Conservation (phyloP, 2,113 vertebrate species). For the Prionailurus viverrinus region DNA sequence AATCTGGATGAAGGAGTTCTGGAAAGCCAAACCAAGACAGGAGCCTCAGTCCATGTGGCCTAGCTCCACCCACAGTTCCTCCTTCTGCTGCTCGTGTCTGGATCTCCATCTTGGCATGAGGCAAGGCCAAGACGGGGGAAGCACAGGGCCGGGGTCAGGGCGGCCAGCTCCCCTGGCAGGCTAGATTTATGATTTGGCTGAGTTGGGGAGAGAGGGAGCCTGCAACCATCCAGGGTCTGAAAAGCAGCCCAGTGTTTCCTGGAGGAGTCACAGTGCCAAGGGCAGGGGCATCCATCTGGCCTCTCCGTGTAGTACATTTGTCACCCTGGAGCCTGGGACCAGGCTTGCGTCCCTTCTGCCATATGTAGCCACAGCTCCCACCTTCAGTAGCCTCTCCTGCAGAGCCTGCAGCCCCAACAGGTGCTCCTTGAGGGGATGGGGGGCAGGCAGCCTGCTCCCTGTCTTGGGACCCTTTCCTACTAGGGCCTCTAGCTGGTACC, state of each 20-base stretch:
- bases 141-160: slow-evolving; percentile 70
- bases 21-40: slow-evolving; percentile 17
- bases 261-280: slow-evolving; percentile 60
- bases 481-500: neutral
- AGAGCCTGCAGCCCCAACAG: neutral
- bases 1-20: neutral
- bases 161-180: slow-evolving; percentile 72
- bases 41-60: neutral
- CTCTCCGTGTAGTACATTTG: slow-evolving; percentile 68
- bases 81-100: neutral
- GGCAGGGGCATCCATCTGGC: slow-evolving; percentile 77
- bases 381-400: neutral
- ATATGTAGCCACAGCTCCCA: neutral
- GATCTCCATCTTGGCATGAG: slow-evolving; percentile 68
- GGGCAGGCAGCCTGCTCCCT: neutral
- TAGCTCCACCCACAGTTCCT: neutral
- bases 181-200: slow-evolving; percentile 82
- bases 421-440: neutral
- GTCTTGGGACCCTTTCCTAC: neutral
- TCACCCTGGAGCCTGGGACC: slow-evolving; percentile 61
- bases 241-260: slow-evolving; percentile 77
- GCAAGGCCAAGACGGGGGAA: neutral
- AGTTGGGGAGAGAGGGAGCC: slow-evolving; percentile 59
- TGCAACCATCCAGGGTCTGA: slow-evolving; percentile 47
- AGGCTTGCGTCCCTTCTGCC: slow-evolving; percentile 56